These are phyloP conservation scores for Scomber scombrus DNA, from an alignment of 2,113 vertebrate genomes.

Conservation along the genomic window DNA sequence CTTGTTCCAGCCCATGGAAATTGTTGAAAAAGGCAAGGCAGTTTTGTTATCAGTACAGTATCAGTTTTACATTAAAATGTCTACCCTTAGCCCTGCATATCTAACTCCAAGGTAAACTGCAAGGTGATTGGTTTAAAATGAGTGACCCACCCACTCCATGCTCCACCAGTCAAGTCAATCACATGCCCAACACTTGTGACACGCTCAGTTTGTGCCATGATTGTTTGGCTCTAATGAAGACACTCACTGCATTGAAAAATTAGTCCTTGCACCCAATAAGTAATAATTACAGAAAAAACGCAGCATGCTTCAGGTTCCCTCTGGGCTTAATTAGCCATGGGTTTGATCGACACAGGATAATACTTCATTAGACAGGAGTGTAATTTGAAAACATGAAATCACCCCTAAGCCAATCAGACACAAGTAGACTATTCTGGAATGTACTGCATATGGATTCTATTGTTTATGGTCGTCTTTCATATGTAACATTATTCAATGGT, in stretches of 20 bases:
- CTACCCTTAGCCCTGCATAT: background rate
- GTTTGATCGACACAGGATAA: conserved; percentile 25
- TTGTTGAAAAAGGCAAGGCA: too few relatives aligned
- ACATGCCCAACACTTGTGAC: background rate
- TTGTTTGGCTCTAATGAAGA: background rate
- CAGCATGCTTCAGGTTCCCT: conserved; percentile 18
- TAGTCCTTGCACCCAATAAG: conserved; percentile 16
- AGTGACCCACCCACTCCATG: background rate
- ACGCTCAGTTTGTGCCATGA: background rate
- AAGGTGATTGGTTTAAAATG: background rate
- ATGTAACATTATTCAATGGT: background rate
- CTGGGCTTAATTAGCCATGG: conserved; percentile 34
- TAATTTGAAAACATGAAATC: conserved; percentile 26
- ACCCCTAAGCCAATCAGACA: conserved; percentile 20
- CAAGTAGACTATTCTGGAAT: background rate
- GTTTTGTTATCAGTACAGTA: too few relatives aligned
- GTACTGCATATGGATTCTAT: background rate
- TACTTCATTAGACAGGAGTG: conserved; percentile 38
- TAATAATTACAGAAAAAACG: conserved; percentile 46
- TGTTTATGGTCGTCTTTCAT: conserved; percentile 4
- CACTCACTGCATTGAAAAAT: background rate
- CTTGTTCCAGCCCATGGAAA: too few relatives aligned
- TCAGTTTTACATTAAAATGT: too few relatives aligned
- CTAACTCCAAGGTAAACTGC: background rate
- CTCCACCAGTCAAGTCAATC: background rate